Evolutionary conservation across 2,888 invertebrate genomes (phyloP), one percentile per base, ranked within the genome.

Genomic region (Cheilosia urbana): DNA sequence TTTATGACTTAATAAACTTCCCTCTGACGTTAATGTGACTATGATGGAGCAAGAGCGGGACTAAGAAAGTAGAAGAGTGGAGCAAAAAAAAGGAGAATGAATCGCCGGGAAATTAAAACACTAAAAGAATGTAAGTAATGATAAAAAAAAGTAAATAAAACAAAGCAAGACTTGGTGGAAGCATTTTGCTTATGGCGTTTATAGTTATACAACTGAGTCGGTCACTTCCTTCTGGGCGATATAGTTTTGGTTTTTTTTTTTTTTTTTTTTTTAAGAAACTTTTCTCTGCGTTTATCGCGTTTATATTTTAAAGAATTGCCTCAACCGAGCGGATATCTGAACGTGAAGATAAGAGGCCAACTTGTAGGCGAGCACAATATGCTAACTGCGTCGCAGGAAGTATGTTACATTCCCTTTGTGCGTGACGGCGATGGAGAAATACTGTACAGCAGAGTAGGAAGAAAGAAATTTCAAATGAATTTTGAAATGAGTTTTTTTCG

Each of bases 1-100:
- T 84, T 84, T 80, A 84, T 80, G 80, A 80, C 84, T 84, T 84
- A 80, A 84, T 84, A 84, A 84, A 84, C 84, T 72, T 84, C 79
- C 69, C 63, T 69, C 55, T 49, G 76, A 82, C 65, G 42, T 84
- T 79, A 84, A 83, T 83, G 83, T 78, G 78, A 84, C 68, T 69
- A 78, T 73, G 83, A 79, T 73, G 57, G 77, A 42, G 34, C 49
- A 27, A 37, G 58, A 37, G 40, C 11, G 21, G 42, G 27, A 30
- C 13, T 9, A n/a, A 21, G 24, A 49, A 49, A 34, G 13, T 21
- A 47, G 6, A 42, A n/a, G 49, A 21, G 21, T n/a, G 51, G 24
- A 60, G 19, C 7, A 66, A 30, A 42, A 47, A 66, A 19, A 21
- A 37, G n/a, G 15, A 51, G 7, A 55, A 45, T 21, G n/a, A 34